phyloP scores from a whole-genome alignment of 2,797 vertebrate genomes.

The Sebastes alutus region DNA sequence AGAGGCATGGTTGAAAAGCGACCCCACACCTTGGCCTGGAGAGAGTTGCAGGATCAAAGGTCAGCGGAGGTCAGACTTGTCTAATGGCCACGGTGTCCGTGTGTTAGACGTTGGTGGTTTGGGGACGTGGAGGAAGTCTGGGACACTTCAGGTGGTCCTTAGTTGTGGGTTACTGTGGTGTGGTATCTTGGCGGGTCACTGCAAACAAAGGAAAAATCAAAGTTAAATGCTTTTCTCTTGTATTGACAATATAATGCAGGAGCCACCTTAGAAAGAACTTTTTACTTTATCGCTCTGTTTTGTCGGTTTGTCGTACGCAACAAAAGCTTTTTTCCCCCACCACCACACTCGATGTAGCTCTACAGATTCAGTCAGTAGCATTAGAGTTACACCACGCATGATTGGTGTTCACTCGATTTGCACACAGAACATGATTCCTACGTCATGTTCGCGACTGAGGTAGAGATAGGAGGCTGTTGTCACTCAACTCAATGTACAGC shows the following conservation, averaged over 20 bases:
- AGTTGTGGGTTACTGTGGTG: conserved; percentile 9
- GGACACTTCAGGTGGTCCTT: neutral
- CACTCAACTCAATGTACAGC: conserved; percentile 69
- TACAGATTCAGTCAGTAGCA: conserved; percentile 72
- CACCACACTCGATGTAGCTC: conserved; percentile 69
- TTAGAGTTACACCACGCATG: conserved; percentile 59
- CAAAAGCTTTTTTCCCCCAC: conserved; percentile 30
- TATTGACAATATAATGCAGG: conserved; percentile 44
- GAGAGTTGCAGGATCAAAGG: conserved; percentile 43
- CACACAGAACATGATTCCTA: conserved; percentile 54
- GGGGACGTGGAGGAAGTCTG: conserved; percentile 30
- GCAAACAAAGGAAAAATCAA: conserved; percentile 9
- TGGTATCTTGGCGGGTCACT: conserved; percentile 3
- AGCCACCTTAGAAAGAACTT: conserved; percentile 34
- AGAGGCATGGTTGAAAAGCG: conserved; percentile 48
- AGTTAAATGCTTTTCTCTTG: conserved; percentile 42
- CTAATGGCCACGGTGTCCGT: conserved; percentile 18
- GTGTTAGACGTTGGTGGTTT: conserved; percentile 35
- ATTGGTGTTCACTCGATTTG: conserved; percentile 65
- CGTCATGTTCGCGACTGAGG: conserved; percentile 53
- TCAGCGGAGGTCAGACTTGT: conserved; percentile 40
- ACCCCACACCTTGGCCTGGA: conserved; percentile 20
- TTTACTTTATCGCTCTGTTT: conserved; percentile 51
- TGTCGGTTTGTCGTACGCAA: conserved; percentile 49
- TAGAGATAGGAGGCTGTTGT: conserved; percentile 49